Evolutionary conservation across 2,113 vertebrate genomes (phyloP).

Genomic region (Platysteira castanea): DNA sequence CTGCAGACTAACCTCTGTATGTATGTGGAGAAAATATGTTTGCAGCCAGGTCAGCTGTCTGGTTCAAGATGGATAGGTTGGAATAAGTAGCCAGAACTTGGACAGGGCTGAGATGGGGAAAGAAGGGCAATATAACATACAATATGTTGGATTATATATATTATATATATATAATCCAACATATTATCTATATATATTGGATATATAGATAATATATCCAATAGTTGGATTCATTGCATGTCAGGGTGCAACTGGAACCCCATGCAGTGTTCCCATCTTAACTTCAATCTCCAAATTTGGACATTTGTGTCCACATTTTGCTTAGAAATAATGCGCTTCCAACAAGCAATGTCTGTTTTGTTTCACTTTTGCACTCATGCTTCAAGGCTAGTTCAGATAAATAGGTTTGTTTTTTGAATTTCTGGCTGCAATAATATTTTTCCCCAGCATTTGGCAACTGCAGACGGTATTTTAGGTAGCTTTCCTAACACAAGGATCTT

Average conservation of each 20-base stretch:
- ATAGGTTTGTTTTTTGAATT: background rate
- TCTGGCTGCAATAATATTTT: background rate
- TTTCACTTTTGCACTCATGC: background rate
- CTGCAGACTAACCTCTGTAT: background rate
- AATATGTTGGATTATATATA: too few relatives aligned
- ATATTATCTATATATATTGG: too few relatives aligned
- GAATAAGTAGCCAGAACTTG: background rate
- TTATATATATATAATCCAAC: too few relatives aligned
- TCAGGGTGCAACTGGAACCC: background rate
- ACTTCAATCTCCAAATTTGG: background rate
- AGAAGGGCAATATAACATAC: background rate
- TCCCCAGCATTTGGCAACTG: background rate
- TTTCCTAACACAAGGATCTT: background rate
- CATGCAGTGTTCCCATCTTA: background rate
- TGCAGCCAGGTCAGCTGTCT: background rate
- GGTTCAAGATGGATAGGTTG: background rate
- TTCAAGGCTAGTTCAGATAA: background rate
- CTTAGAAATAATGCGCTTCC: background rate
- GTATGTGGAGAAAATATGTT: background rate
- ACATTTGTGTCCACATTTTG: background rate
- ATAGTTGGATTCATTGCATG: background rate
- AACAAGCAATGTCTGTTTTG: background rate
- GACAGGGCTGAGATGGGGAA: background rate
- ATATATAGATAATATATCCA: too few relatives aligned
- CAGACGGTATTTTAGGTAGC: conserved; percentile 25